These are phyloP conservation scores for Petrocephalus sullivani DNA, from an alignment of 2,797 vertebrate genomes.

Conservation along the genomic window DNA sequence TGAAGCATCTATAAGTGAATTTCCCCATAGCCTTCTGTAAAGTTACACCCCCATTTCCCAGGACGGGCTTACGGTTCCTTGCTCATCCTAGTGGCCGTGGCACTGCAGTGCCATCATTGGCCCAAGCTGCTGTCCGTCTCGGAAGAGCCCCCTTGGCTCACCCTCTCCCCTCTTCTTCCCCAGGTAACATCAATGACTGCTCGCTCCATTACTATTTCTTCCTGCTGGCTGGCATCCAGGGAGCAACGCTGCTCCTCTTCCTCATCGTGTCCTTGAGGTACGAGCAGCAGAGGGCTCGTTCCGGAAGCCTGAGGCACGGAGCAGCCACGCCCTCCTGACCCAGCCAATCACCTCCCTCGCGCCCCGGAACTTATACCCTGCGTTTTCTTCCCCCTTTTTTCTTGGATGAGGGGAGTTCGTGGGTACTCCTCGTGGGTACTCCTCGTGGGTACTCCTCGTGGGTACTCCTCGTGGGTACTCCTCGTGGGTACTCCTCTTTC, in stretches of 20 bases:
- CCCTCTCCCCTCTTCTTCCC: neutral
- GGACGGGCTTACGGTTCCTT: neutral
- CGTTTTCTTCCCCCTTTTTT: neutral
- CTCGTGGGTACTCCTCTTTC: neutral
- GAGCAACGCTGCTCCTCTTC: conserved; percentile 84
- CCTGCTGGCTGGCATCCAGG: conserved; percentile 88
- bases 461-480: neutral
- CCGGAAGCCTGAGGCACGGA: conserved; percentile 47
- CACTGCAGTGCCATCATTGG: neutral
- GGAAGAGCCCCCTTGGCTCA: neutral
- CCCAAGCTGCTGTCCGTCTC: neutral
- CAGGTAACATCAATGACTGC: conserved; percentile 94
- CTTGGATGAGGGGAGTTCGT: neutral
- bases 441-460: neutral
- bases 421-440: neutral
- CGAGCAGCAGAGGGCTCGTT: conserved; percentile 66
- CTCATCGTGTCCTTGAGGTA: conserved; percentile 86
- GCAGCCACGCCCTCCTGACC: conserved; percentile 52
- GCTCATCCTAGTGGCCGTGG: neutral
- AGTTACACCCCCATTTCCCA: neutral
- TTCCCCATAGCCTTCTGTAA: neutral
- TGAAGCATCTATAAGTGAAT: neutral
- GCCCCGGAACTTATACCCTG: neutral
- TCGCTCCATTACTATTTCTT: conserved; percentile 94
- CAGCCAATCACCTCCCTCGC: neutral